These are phyloP conservation scores for Arge pagana DNA, from an alignment of 2,888 invertebrate species.

Conservation along the genomic window DNA sequence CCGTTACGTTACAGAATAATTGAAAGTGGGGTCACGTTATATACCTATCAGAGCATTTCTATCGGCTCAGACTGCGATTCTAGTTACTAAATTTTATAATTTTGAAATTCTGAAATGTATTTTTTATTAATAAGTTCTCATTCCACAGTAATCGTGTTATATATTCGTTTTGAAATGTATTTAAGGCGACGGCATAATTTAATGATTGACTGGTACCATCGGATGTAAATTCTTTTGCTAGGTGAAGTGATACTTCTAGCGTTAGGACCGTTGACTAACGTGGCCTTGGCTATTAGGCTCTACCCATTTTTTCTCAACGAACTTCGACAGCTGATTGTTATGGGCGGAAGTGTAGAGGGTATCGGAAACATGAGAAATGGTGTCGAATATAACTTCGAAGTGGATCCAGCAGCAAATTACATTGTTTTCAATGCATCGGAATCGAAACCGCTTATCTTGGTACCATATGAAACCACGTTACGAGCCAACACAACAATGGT, in stretches of 20 bases:
- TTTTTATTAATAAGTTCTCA: too few species aligned
- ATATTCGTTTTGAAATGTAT: too few species aligned
- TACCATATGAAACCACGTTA: slow-evolving; percentile 61
- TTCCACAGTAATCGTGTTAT: too few species aligned
- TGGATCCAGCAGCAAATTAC: slow-evolving; percentile 65
- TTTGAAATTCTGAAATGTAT: too few species aligned
- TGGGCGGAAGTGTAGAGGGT: slow-evolving; percentile 52
- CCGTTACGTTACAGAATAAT: too few species aligned
- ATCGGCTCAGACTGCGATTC: too few species aligned
- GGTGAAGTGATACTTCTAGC: slow-evolving; percentile 52
- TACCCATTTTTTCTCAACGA: slow-evolving; percentile 47
- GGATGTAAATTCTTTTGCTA: slow-evolving; percentile 34
- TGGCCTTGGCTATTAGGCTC: slow-evolving; percentile 61
- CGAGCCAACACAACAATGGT: slow-evolving; percentile 41
- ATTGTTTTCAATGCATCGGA: slow-evolving; percentile 58
- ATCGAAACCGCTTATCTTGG: slow-evolving; percentile 53
- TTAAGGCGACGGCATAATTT: background rate
- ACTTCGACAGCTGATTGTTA: slow-evolving; percentile 46
- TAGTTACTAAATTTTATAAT: too few species aligned
- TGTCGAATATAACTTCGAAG: slow-evolving; percentile 65
- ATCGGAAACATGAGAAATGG: slow-evolving; percentile 51
- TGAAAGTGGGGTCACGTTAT: too few species aligned
- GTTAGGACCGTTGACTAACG: slow-evolving; percentile 63
- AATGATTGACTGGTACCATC: background rate
- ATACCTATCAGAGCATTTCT: too few species aligned